phyloP scores from a whole-genome alignment of 2,113 vertebrate species.

The Salvator merianae region DNA sequence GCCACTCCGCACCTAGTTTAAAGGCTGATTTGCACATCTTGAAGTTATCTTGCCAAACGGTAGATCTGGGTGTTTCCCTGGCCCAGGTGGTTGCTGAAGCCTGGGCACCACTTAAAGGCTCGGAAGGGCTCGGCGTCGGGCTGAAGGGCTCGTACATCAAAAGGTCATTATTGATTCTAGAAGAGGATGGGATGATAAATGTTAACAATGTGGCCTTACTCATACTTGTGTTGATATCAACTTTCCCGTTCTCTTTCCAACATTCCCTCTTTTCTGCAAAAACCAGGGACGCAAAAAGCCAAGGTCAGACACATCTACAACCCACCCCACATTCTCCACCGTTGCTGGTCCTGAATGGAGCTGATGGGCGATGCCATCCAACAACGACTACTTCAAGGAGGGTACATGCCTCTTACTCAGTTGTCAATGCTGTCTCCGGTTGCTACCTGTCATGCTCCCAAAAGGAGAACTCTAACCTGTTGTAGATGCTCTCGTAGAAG shows the following conservation, averaged over 20 bases:
- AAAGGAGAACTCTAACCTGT: constrained; percentile 63
- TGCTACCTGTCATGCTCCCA: rapidly evolving
- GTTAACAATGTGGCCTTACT: not conserved
- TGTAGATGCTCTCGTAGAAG: constrained; percentile 89
- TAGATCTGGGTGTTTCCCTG: constrained; percentile 41
- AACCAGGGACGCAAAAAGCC: no score
- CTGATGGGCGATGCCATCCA: no score
- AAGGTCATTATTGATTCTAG: constrained; percentile 91
- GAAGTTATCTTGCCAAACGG: constrained; percentile 76
- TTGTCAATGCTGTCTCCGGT: no score
- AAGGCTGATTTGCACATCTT: constrained; percentile 92
- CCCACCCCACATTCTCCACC: no score
- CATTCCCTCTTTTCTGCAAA: no score
- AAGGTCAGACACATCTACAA: no score
- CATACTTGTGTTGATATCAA: no score
- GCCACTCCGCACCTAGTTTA: constrained; percentile 77
- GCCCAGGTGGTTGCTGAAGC: not conserved
- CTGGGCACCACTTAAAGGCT: not conserved
- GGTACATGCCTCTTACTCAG: no score
- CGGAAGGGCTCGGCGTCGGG: constrained; percentile 6
- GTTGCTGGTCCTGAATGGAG: no score
- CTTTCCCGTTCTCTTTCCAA: no score
- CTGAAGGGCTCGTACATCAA: constrained; percentile 85
- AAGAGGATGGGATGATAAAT: rapidly evolving
- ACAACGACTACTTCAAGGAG: no score